Conservation (phyloP, 2,888 invertebrate genomes). For the Eledona agricola region DNA sequence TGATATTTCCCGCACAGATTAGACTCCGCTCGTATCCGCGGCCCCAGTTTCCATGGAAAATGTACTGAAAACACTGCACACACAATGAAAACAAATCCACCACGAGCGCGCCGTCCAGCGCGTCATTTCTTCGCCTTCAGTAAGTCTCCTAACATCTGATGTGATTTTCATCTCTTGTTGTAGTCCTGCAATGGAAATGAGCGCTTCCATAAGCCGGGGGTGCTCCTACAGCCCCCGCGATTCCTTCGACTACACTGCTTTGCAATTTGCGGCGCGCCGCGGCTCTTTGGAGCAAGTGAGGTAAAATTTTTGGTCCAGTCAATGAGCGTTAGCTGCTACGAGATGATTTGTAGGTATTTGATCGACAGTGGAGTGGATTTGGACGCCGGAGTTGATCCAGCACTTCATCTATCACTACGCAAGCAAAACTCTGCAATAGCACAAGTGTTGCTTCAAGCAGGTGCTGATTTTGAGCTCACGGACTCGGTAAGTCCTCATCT, state of each 20-base stretch:
- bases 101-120: too few relatives aligned
- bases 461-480: constrained; percentile 67
- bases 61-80: constrained; percentile 20
- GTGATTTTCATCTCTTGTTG: too few relatives aligned
- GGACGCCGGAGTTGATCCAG: constrained; percentile 63
- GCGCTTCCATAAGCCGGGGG: constrained; percentile 44
- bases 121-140: too few relatives aligned
- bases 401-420: constrained; percentile 69
- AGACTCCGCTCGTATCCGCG: constrained; percentile 5
- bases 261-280: constrained; percentile 56
- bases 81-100: too few relatives aligned
- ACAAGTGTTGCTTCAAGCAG: constrained; percentile 68
- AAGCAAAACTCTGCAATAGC: constrained; percentile 68
- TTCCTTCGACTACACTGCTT: constrained; percentile 54
- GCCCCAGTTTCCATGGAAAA: constrained; percentile 29
- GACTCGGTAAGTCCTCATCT: constrained; percentile 61
- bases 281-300: constrained; percentile 56
- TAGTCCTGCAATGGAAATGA: too few relatives aligned
- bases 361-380: constrained; percentile 59
- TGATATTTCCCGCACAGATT: constrained; percentile 20
- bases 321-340: not conserved
- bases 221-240: constrained; percentile 55
- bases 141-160: too few relatives aligned
- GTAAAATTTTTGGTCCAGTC: not conserved
- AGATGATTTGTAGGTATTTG: constrained; percentile 51